Percentiles rank a stretch among this genome's conserved stretches.
Evolutionary conservation across 2,888 invertebrate genomes (phyloP).

Genomic region (Rugalucina vietnamica): DNA sequence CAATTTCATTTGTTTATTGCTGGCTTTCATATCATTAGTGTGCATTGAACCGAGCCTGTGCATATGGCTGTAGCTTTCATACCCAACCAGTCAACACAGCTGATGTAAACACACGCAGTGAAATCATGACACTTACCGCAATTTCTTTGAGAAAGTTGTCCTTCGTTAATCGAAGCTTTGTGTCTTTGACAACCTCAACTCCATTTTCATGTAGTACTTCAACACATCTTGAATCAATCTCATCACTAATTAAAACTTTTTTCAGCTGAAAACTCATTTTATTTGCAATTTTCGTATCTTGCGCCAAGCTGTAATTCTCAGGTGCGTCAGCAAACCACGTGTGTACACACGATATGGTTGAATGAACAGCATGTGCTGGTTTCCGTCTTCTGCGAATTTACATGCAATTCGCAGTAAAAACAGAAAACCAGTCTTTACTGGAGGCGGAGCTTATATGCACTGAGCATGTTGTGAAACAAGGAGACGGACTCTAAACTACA

Average conservation of each 20-base stretch:
- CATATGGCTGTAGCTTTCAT: too few species aligned
- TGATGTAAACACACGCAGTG: background rate
- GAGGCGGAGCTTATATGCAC: too few species aligned
- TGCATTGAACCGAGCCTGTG: too few species aligned
- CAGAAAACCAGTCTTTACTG: too few species aligned
- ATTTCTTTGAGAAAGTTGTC: conserved; percentile 90
- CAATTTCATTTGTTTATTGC: too few species aligned
- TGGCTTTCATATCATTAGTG: too few species aligned
- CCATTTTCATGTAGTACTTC: conserved; percentile 91
- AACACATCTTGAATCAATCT: conserved; percentile 94
- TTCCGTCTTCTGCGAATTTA: too few species aligned
- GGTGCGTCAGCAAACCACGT: background rate
- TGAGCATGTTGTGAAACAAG: too few species aligned
- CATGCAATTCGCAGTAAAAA: too few species aligned
- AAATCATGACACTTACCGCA: conserved; percentile 87
- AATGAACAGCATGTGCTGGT: background rate
- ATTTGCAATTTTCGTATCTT: background rate
- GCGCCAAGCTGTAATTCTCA: background rate
- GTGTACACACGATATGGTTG: background rate
- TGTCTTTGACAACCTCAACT: conserved; percentile 91
- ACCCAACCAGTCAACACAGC: background rate
- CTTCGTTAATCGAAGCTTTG: conserved; percentile 88
- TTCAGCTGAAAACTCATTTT: conserved; percentile 76
- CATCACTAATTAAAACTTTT: conserved; percentile 94
- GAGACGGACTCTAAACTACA: too few species aligned